Conservation (phyloP, 1,140 invertebrate genomes). For the Trinorchestia longiramus region DNA sequence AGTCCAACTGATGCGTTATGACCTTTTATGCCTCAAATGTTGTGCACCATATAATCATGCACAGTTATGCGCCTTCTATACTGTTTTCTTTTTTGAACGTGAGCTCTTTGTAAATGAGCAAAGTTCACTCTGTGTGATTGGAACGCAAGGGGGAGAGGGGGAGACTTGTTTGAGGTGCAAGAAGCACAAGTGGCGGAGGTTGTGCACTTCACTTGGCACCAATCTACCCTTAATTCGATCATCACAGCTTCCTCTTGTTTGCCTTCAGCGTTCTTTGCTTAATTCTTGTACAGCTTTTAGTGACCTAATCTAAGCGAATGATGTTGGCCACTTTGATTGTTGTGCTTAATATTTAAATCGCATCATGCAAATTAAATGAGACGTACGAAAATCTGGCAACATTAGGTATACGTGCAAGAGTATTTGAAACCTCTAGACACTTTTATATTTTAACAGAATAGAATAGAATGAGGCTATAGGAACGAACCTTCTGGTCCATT, state of each 20-base stretch:
- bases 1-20: neutral
- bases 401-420: neutral
- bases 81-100: neutral
- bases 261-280: conserved; percentile 3
- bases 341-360: neutral
- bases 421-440: no score
- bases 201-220: conserved; percentile 45
- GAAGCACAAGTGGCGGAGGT: neutral
- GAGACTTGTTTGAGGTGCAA: neutral
- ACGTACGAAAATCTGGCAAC: neutral
- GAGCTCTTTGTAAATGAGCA: neutral
- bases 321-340: neutral
- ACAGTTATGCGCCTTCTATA: neutral
- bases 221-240: conserved; percentile 3
- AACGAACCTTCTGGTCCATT: no score
- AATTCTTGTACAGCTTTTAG: neutral
- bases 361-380: neutral
- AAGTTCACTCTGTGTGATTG: neutral
- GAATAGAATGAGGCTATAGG: no score
- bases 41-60: neutral
- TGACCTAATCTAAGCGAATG: neutral
- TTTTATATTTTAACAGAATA: no score
- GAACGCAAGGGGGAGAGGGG: no score
- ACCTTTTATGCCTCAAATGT: neutral
- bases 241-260: neutral